Base-by-base conservation (phyloP, 2,888 invertebrate genomes). In the Crematogaster levior region DNA sequence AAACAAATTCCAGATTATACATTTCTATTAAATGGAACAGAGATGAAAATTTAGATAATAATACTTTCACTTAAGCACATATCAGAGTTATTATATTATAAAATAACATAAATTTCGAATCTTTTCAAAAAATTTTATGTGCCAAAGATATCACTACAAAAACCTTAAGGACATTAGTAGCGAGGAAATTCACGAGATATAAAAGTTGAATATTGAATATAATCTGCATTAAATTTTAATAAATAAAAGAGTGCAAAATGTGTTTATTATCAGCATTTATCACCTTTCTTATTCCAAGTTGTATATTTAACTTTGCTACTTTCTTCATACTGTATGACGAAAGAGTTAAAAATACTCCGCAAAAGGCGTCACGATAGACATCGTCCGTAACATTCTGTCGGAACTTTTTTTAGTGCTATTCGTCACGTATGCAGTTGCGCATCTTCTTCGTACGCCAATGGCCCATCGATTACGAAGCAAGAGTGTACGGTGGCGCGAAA, bases 381-480 rank as follows among this genome's bases (percentile, higher is more conserved):
- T 27, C 34, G 30, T 12, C 6, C 30, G 37, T 40, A 51, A 30
- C 40, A 40, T n/a, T 53, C 30, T 27, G 37, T 43, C 6, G 34
- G 24, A 46, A 72, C 56, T 58, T 56, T 61, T 51, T 61, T 68
- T 66, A 12, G 15, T 9, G 43, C 68, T 56, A 68, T 46, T n/a
- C 40, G 53, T 77, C 77, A 58, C 43, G 56, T 58, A 79, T 58
- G 70, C 70, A 79, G 30, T 43, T 43, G 43, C 12, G 75, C 43
- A 51, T 79, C 70, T 65, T 43, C 56, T 51, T 56, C 43, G 43
- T 37, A n/a, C n/a, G 40, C 24, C 77, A 70, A 43, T 68, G 43
- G 43, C 7, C 34, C 56, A 58, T 68, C 70, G 77, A 79, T 79
- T 79, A 68, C 77, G 43, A 34, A 70, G 56, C 56, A 70, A 70